These are phyloP conservation scores for Xylocopa sonorina DNA, from an alignment of 1,140 invertebrate species.

Conservation along the genomic window DNA sequence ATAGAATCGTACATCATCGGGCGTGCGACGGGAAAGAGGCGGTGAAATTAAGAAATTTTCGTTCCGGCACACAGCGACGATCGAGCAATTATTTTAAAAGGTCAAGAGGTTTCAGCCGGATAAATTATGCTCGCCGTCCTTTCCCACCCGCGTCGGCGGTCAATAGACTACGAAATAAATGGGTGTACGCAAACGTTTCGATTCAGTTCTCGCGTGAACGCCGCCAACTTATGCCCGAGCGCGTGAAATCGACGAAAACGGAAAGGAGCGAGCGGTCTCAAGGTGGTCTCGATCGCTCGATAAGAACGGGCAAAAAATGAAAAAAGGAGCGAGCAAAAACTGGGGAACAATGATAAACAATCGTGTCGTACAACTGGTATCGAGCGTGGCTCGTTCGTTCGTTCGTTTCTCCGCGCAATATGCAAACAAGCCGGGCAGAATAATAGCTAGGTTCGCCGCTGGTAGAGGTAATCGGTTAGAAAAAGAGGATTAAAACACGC, in stretches of 20 bases:
- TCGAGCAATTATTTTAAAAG: constrained; percentile 54
- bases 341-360: not conserved
- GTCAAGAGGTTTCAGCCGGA: constrained; percentile 44
- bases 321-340: not conserved
- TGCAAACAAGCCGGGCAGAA: not conserved
- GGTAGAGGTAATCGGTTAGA: too few species aligned
- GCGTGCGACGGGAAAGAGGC: constrained; percentile 44
- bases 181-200: constrained; percentile 50
- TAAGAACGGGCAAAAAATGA: accelerated
- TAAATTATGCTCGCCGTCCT: constrained; percentile 51
- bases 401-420: not conserved
- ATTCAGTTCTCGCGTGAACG: constrained; percentile 25
- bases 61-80: constrained; percentile 38
- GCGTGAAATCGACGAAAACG: constrained; percentile 4
- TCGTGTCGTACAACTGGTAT: not conserved
- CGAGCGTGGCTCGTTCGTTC: too few species aligned
- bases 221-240: not conserved
- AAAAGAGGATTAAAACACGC: not conserved
- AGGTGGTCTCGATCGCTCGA: too few species aligned
- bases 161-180: constrained; percentile 51
- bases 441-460: too few species aligned
- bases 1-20: constrained; percentile 49
- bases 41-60: constrained; percentile 57
- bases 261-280: too few species aligned
- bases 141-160: constrained; percentile 54